Evolutionary conservation across 2,797 vertebrate genomes (phyloP), one percentile per base, ranked within the genome.

Genomic region (Cheracebus regulus): DNA sequence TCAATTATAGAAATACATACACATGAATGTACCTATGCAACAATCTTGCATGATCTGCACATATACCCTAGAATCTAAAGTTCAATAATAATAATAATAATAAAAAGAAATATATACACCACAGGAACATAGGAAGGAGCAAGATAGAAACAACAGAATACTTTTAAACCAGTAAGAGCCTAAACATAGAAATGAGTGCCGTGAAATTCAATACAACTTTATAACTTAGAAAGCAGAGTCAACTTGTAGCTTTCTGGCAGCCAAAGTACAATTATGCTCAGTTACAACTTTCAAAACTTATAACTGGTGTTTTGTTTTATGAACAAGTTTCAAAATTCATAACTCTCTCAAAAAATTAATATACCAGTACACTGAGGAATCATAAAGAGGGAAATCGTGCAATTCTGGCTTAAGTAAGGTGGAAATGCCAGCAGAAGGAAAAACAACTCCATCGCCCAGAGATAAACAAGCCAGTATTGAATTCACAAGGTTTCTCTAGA

Each of bases 391-490:
- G 48, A 96, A 96, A 91, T 84, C 67, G 79, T 81, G 75, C 85
- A 84, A 55, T 96, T 98, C 85, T 81, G 55, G 48, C 73, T 93
- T 95, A 90, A 90, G 96, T 39, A 88, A 96, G 73, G 61, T 80
- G 28, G 82, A 85, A 24, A 80, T 41, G 44, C n/a, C 39, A 55
- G 70, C 33, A 72, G 58, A 80, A 90, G 88, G 17, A 78, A 89
- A 96, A 96, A 97, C 96, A 97, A 6, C 46, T 82, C 73, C 73
- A 78, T 76, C 46, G 85, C 85, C 92, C 67, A 94, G 93, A 98
- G 95, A 97, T 93, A 97, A 97, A 95, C 90, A 96, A 72, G 90
- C 30, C 41, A 28, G 67, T 73, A 96, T 93, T 96, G 97, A 82
- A 96, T 92, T 96, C 90, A 83, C 92, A 76, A 67, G 93, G 6